Evolutionary conservation across 1,140 invertebrate species (phyloP).

Genomic region (Drosophila kohkoa): DNA sequence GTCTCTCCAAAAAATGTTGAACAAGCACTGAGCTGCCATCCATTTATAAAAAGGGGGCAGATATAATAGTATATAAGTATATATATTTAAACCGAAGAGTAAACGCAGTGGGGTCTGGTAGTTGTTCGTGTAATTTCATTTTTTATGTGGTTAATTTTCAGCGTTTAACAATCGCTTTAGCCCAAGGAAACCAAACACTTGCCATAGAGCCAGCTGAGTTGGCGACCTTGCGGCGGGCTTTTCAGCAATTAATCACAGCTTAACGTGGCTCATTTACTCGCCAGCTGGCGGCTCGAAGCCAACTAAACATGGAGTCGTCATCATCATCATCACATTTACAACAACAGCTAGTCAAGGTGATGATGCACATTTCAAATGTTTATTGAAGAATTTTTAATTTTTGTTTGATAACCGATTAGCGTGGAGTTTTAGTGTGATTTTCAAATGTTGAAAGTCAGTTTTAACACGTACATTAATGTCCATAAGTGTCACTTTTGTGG

Average conservation of each 20-base stretch:
- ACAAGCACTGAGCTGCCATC: constrained; percentile 25
- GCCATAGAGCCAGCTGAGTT: constrained; percentile 1
- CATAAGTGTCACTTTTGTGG: constrained; percentile 55
- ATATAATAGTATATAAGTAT: neutral
- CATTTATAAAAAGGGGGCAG: constrained; percentile 21
- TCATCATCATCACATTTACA: constrained; percentile 32
- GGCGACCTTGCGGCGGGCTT: constrained; percentile 31
- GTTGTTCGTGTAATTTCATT: constrained; percentile 31
- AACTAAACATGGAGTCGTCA: constrained; percentile 26
- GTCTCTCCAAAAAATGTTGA: constrained; percentile 24
- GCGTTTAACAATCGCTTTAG: constrained; percentile 37
- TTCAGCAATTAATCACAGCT: constrained; percentile 57
- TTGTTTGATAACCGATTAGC: constrained; percentile 39
- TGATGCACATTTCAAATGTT: constrained; percentile 4
- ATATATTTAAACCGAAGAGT: constrained; percentile 1
- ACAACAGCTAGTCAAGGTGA: constrained; percentile 7
- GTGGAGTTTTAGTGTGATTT: constrained; percentile 7
- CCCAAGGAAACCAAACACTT: constrained; percentile 51
- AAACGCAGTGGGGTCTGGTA: constrained; percentile 12
- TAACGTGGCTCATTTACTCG: constrained; percentile 48
- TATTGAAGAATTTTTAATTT: constrained; percentile 39
- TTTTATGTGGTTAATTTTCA: constrained; percentile 45
- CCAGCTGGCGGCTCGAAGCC: constrained; percentile 34
- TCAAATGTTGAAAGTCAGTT: constrained; percentile 17
- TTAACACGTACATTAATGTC: constrained; percentile 42